phyloP scores from a whole-genome alignment of 2,113 vertebrate genomes.

The Romanogobio albipinnatus region DNA sequence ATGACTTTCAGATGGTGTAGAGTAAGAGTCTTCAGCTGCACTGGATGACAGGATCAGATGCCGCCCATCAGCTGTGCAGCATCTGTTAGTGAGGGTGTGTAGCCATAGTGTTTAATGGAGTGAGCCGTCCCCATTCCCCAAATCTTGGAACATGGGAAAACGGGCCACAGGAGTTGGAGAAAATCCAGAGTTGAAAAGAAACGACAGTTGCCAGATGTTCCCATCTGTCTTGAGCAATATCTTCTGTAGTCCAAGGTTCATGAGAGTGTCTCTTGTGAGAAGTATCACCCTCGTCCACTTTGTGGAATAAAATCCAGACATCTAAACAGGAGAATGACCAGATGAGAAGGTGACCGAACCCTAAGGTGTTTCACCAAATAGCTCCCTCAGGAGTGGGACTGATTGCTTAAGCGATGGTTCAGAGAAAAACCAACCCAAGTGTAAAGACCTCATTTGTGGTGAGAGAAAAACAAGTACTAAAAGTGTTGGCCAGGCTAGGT shows the following conservation, averaged over 20 bases:
- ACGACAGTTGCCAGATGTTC: conserved; percentile 33
- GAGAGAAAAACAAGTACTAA: conserved; percentile 40
- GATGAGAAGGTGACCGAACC: conserved; percentile 27
- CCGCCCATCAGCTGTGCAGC: conserved; percentile 39
- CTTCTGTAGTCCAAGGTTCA: background rate
- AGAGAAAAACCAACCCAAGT: conserved; percentile 46
- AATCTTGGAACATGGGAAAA: background rate
- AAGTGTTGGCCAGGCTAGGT: conserved; percentile 30
- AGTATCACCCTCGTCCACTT: background rate
- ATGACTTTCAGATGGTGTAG: conserved; percentile 20
- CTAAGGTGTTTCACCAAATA: conserved; percentile 9
- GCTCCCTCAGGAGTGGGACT: conserved; percentile 3
- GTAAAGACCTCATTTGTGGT: conserved; percentile 26
- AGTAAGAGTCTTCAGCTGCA: background rate
- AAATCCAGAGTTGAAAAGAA: conserved; percentile 12
- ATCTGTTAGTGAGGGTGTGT: conserved; percentile 38
- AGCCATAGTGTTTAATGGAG: background rate
- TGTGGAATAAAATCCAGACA: background rate
- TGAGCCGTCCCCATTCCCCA: background rate
- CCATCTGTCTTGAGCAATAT: conserved; percentile 14
- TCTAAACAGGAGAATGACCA: background rate
- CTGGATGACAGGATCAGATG: background rate
- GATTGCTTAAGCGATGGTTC: conserved; percentile 41
- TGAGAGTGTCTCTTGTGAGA: background rate
- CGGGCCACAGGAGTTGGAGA: conserved; percentile 9